Evolutionary conservation across 2,113 vertebrate species (phyloP), one percentile per base, ranked within the genome.

Genomic region (Solea senegalensis): DNA sequence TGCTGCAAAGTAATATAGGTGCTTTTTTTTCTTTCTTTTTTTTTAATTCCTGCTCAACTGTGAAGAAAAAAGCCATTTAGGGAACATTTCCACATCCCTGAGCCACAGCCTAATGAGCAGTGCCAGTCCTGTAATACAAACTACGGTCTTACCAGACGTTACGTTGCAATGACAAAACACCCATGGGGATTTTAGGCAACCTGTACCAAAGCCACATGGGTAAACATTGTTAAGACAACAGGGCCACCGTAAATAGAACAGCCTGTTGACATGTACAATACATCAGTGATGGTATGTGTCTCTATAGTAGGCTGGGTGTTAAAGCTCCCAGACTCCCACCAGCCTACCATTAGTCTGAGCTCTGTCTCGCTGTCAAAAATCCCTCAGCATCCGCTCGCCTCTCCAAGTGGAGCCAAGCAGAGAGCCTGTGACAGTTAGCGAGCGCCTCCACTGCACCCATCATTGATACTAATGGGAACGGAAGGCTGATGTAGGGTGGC

Each of bases 381-480:
- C 86, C 80, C 59, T 72, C 78, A 57, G 66, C 74, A 41, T 77
- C 68, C 67, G 46, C 27, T 57, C 34, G 12, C 53, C 68, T 72
- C 72, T 62, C 60, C 66, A 15, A 73, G 78, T 40, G 50, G 72
- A 78, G 78, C 74, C 58, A 52, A 72, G 81, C 60, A 13, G 61
- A 75, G 82, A 76, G 73, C 26, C 76, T 77, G 70, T 86, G 86
- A 85, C 86, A 77, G 81, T 72, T 63, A 62, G 77, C 69, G 12
- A 77, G 69, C 40, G 12, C 74, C 74, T 76, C 86, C n/a, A 62
- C 83, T 69, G 77, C 84, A 84, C 80, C 83, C 88, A 87, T 89
- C 90, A 92, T 69, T 83, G 86, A 82, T 75, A 82, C 80, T 87
- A 85, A 88, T 72, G 74, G 87, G 84, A 76, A 74, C 14, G 56